Base-by-base conservation (phyloP, 2,113 vertebrate species). In the Syngnathus typhle region DNA sequence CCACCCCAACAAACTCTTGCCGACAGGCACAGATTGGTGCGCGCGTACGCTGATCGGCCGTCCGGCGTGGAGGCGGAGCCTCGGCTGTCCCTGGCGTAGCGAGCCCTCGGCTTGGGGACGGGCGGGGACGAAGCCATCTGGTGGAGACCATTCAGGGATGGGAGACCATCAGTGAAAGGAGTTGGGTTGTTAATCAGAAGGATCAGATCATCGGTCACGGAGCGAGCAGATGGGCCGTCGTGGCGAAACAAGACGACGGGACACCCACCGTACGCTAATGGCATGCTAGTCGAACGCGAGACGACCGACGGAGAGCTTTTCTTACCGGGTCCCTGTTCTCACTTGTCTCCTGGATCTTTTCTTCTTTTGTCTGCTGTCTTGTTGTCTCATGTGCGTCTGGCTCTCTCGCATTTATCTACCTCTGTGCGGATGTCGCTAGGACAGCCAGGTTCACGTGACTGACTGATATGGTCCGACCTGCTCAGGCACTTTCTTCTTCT, bases 41-140 rank as follows among this genome's bases (percentile, higher is more conserved):
- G 12, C 7, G 16, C 32, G n/a, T 27, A 44, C 0, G 37, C 79
- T 67, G 6, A 82, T 84, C 59, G 69, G 6, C 13, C 55, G 49
- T 66, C 72, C 47, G 41, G 0, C 4, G 66, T 56, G 43, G 64
- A 43, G 68, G 19, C 1, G 7, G 63, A 70, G 51, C 55, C 46
- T 2, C 37, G 10, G 21, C 55, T 70, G 32, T 64, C 60, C 7
- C 51, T 65, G 7, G 12, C 12, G 51, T 81, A 84, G 2, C 77
- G 65, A 47, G 56, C 6, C 16, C 83, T 73, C 46, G 86, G 86
- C 36, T 86, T 88, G 0, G 86, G 86, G 21, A 88, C 64, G 0
- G 80, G 82, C 49, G 13, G 55, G 0, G 23, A 55, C 27, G 71
- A 38, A 52, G 73, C 16, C 82, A 84, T 84, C 82, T 82, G 55